phyloP scores from a whole-genome alignment of 37 sponge, comb jelly and placozoan species.

The Tethya wilhelma region DNA sequence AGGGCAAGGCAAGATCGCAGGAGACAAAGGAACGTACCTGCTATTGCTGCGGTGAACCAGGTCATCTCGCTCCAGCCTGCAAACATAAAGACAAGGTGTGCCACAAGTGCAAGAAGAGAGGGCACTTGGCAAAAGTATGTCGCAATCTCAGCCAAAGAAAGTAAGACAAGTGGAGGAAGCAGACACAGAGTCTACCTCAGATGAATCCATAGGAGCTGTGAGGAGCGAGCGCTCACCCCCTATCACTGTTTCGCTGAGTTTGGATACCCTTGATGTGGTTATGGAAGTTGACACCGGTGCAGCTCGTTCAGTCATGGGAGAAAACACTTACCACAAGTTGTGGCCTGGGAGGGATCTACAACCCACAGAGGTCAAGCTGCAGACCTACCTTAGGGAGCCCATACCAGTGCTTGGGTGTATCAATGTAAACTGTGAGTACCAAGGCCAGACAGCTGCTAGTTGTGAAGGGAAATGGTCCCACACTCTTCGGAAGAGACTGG shows the following conservation, averaged over 20 bases:
- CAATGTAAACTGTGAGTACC: conserved; percentile 4
- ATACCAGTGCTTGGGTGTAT: conserved; percentile 25
- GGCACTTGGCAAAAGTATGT: conserved; percentile 38
- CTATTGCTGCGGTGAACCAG: conserved; percentile 24
- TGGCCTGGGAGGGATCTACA: neutral
- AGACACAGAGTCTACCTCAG: too few relatives aligned
- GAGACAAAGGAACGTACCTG: too few relatives aligned
- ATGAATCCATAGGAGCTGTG: too few relatives aligned
- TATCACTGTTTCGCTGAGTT: too few relatives aligned
- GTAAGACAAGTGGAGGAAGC: neutral
- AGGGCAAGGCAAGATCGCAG: too few relatives aligned
- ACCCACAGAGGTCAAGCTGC: conserved; percentile 6
- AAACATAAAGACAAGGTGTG: conserved; percentile 28
- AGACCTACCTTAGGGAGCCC: conserved; percentile 18
- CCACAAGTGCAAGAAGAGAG: conserved; percentile 44
- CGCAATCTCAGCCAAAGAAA: neutral
- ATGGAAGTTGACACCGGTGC: conserved; percentile 41
- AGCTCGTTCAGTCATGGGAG: conserved; percentile 11
- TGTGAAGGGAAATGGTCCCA: conserved; percentile 44
- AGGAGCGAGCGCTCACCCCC: too few relatives aligned
- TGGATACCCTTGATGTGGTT: neutral
- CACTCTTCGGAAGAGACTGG: conserved; percentile 55
- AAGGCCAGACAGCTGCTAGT: conserved; percentile 26
- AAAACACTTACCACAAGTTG: neutral
- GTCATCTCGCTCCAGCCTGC: conserved; percentile 24